Evolutionary conservation across 2,113 vertebrate species (phyloP).

Genomic region (Syrrhaptes paradoxus): DNA sequence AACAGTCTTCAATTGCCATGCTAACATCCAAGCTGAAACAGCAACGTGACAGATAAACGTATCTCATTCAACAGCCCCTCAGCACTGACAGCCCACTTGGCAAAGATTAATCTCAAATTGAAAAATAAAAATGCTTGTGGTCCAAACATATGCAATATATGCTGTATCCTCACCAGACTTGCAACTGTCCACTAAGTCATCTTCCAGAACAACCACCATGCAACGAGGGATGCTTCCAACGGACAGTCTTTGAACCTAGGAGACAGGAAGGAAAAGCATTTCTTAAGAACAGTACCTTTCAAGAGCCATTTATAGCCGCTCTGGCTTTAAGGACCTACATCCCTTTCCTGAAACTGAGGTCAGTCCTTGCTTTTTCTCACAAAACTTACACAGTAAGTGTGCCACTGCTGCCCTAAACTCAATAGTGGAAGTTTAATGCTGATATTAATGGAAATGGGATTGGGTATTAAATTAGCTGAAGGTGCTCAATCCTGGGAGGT

Average conservation of each 20-base stretch:
- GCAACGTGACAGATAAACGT: not conserved
- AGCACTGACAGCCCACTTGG: not conserved
- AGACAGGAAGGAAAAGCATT: not conserved
- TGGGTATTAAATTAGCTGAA: not conserved
- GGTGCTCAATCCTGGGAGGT: not conserved
- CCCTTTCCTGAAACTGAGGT: not conserved
- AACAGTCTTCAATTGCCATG: not conserved
- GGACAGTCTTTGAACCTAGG: conserved; percentile 90
- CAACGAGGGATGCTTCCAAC: conserved; percentile 96
- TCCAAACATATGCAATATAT: not conserved
- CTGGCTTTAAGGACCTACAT: not conserved
- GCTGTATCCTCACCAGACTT: conserved; percentile 89
- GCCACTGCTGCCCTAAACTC: not conserved
- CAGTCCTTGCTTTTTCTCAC: not conserved
- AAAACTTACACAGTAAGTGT: not conserved
- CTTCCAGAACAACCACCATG: conserved; percentile 91
- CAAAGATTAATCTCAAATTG: not conserved
- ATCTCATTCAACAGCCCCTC: not conserved
- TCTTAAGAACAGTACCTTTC: not conserved
- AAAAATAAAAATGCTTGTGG: not conserved
- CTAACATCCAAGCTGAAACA: not conserved
- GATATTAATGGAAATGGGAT: not conserved
- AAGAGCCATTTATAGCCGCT: not conserved
- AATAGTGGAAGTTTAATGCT: not conserved
- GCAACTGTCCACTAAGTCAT: conserved; percentile 94